Conservation (phyloP, 2,113 vertebrate genomes). For the Cromileptes altivelis region DNA sequence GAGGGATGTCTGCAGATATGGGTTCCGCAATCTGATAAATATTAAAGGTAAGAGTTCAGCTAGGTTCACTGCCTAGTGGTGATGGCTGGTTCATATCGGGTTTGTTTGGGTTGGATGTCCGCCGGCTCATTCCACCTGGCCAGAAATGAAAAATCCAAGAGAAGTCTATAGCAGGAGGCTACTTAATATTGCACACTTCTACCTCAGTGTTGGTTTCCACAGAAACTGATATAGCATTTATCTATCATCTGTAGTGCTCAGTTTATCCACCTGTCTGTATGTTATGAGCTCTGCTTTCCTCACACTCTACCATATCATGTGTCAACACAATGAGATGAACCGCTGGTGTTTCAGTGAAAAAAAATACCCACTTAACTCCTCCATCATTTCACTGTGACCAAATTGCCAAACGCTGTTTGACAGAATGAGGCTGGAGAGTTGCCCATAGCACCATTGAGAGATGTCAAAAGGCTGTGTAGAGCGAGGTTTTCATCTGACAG, state of each 20-base stretch:
- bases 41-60: conserved; percentile 52
- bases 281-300: conserved; percentile 14
- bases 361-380: conserved; percentile 26
- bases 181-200: conserved; percentile 19
- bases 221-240: conserved; percentile 14
- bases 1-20: conserved; percentile 47
- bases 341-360: conserved; percentile 29
- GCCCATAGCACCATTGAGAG: conserved; percentile 55
- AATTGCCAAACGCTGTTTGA: conserved; percentile 62
- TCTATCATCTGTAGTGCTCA: background rate
- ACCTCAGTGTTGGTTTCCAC: background rate
- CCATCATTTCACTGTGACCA: conserved; percentile 62
- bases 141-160: conserved; percentile 24
- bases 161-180: background rate
- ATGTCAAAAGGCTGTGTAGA: conserved; percentile 44
- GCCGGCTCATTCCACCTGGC: conserved; percentile 28
- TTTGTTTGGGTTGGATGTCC: conserved; percentile 38
- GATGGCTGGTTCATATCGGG: conserved; percentile 22
- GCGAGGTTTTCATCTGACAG: conserved; percentile 48
- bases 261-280: background rate
- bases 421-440: conserved; percentile 68
- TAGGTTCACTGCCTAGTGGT: conserved; percentile 40
- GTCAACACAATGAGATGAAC: conserved; percentile 27
- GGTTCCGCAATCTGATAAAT: conserved; percentile 53
- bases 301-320: conserved; percentile 15